Base-by-base conservation (phyloP, 92 coral and sea anemone species). In the Palythoa grandis region DNA sequence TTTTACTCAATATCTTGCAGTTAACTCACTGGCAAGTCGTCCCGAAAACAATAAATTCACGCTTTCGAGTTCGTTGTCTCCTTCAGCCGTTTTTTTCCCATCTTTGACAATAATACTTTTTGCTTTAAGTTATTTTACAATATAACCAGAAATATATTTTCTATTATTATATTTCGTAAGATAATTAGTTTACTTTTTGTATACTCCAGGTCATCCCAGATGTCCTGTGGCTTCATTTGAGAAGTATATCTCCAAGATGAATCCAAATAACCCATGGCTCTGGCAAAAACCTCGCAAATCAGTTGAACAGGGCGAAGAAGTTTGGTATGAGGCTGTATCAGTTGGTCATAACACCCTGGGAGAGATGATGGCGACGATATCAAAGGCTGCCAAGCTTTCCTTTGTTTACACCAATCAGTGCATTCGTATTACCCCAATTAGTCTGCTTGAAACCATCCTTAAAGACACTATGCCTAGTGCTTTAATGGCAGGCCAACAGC, bases 291-390 rank as follows among this genome's bases (percentile, higher is more conserved):
- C 88, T 8, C 87, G 84, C 58, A 90, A 87, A 63, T 52, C 83
- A 57, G 86, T 76, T 47, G 79, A 87, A 9, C 88, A 86, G 52
- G 19, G 68, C 35, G 93, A 83, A 22, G 86, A 77, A 4, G 88
- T 83, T 37, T 80, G 82, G 78, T 83, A 52, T 70, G 98, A 94
- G 37, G 91, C 88, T 78, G 90, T 91, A 1, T 83, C 98, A 10
- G 87, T 94, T 23, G 98, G 98, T 4, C 98, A 94, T 85, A 94
- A 94, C 47, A 90, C 98, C 8, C 85, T 94, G 74, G 98, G 98
- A 3, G 94, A 94, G 77, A 92, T 94, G 95, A 94, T 94, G 98
- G 94, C 95, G 1, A 86, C 89, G 29, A 92, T 94, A 86, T 94
- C 98, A 10, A 92, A 92, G 65, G 93, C 91, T 38, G 98, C 98